Evolutionary conservation across 2,888 invertebrate species (phyloP), one percentile per base, ranked within the genome.

Genomic region (Erebia epiphron): DNA sequence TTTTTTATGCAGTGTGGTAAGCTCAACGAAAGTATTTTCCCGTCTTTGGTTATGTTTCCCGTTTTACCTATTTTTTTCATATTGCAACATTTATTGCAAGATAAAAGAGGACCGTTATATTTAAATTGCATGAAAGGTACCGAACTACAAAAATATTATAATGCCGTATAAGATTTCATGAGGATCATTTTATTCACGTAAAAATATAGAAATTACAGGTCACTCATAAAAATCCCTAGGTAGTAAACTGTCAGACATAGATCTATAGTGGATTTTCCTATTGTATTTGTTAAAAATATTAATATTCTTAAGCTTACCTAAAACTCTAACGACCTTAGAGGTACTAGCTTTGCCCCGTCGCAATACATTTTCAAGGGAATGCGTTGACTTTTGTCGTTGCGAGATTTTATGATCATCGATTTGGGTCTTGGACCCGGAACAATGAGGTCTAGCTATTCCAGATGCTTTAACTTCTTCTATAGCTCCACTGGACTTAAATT

Each of bases 1-100:
- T 49, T 62, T 66, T 72, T 63, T 66, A 16, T 57, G 16, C 58
- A 54, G 54, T 61, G 54, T 66, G 54, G 61, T 46, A 49, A 62
- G 65, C 41, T 14, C 16, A 49, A 49, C 18, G 26, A 66, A 50
- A 16, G 16, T 16, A 35, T n/a, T 50, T 26, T 49, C 35, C 60
- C n/a, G n/a, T n/a, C n/a, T n/a, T n/a, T n/a, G n/a, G n/a, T n/a
- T n/a, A n/a, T n/a, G n/a, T 50, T 26, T 49, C 35, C 60, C 60
- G 16, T 35, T 41, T 41, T 26, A 14, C 13, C 26, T n/a, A 46
- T 35, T 35, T 14, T 49, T 67, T 56, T 5, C 11, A 21, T 57
- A 16, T 54, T n/a, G 52, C 54, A 65, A n/a, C 64, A 54, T 65
- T 11, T 1, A 1, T 43, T n/a, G 13, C n/a, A 14, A 50, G 13